phyloP scores from a whole-genome alignment of 2,888 invertebrate species.

The Altica lythri region DNA sequence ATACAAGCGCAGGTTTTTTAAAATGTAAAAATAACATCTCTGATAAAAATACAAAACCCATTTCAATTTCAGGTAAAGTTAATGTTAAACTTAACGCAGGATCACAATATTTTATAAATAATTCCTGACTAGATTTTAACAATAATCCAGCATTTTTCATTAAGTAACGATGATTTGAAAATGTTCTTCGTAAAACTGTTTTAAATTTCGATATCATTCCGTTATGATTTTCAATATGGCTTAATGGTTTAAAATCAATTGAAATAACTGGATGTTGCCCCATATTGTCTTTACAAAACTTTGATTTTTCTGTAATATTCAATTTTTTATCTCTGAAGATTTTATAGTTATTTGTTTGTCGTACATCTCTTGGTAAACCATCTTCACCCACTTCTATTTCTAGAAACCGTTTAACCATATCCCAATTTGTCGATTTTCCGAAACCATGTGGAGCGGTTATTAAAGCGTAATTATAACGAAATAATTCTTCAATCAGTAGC shows the following conservation, averaged over 20 bases:
- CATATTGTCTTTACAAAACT: conserved; percentile 20
- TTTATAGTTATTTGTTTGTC: conserved; percentile 16
- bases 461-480: conserved; percentile 13
- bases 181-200: conserved; percentile 10
- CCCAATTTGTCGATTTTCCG: conserved; percentile 19
- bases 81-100: conserved; percentile 4
- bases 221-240: background rate
- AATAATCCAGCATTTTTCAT: conserved; percentile 16
- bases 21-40: conserved; percentile 20
- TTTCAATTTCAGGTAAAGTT: conserved; percentile 8
- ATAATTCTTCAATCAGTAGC: conserved; percentile 15
- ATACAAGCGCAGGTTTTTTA: conserved; percentile 10
- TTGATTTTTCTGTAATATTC: conserved; percentile 9
- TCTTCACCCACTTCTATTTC: conserved; percentile 16
- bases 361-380: conserved; percentile 7
- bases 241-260: conserved; percentile 18
- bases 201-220: conserved; percentile 14
- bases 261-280: conserved; percentile 19
- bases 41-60: conserved; percentile 18
- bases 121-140: conserved; percentile 15
- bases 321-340: conserved; percentile 10
- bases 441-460: conserved; percentile 16
- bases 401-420: conserved; percentile 20
- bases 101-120: conserved; percentile 20
- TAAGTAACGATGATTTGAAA: conserved; percentile 8